Conservation (phyloP, 2,888 invertebrate species). For the Cecidostiba fungosa region DNA sequence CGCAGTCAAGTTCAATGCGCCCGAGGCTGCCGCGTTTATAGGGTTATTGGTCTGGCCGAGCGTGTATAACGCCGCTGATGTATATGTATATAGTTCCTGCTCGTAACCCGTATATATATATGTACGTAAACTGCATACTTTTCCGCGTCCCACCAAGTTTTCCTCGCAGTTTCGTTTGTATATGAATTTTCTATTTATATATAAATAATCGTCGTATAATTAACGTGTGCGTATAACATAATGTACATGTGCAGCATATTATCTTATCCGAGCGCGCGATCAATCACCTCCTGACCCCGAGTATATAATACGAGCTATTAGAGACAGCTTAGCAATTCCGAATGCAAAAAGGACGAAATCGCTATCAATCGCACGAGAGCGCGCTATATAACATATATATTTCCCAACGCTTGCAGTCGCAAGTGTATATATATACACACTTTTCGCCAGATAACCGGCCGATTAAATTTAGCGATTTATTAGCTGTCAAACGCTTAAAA, state of each 20-base stretch:
- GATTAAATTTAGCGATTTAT: constrained; percentile 58
- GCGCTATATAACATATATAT: neutral
- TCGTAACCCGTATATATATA: neutral
- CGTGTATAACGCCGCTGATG: neutral
- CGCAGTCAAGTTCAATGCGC: constrained; percentile 63
- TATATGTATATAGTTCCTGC: neutral
- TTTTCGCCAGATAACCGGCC: constrained; percentile 38
- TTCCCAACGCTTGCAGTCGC: constrained; percentile 8
- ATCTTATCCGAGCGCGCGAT: neutral
- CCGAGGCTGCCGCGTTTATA: constrained; percentile 44
- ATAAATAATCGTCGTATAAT: no score
- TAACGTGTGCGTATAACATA: no score
- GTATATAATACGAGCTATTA: neutral
- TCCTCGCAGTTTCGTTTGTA: neutral
- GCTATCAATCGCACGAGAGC: neutral
- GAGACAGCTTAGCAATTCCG: neutral
- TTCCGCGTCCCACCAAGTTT: neutral
- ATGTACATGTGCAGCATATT: neutral
- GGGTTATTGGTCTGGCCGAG: constrained; percentile 51
- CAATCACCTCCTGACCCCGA: neutral
- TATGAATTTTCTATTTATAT: neutral
- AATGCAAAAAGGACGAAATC: neutral
- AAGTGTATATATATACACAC: neutral
- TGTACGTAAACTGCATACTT: neutral
- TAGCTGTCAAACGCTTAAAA: constrained; percentile 25